A percentile compares a stretch with the other conserved stretches of the same genome.
These are phyloP conservation scores for Folsomia manolachei DNA, from an alignment of 2,888 invertebrate genomes.

Conservation along the genomic window DNA sequence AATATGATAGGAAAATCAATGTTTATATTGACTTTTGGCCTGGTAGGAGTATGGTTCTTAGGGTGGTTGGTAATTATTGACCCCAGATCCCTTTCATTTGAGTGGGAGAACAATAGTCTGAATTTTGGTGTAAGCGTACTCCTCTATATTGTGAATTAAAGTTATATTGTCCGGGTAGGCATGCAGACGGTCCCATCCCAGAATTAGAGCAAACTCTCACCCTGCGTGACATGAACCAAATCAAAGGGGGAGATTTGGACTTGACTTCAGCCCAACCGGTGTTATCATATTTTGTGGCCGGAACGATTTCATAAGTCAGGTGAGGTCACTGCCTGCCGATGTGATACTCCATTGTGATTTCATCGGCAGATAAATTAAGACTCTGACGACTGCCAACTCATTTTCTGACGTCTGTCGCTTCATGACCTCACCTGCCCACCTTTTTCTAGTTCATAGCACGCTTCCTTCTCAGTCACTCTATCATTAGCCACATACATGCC, in stretches of 20 bases:
- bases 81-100: neutral
- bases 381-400: neutral
- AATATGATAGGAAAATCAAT: slow-evolving; percentile 1
- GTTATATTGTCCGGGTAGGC: no score
- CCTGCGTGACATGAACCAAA: neutral
- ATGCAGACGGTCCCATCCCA: neutral
- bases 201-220: neutral
- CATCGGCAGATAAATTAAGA: neutral
- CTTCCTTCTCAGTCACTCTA: neutral
- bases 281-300: neutral
- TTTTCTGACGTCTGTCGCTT: neutral
- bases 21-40: neutral
- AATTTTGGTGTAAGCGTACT: neutral
- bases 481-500: no score
- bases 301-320: neutral
- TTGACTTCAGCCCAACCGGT: neutral
- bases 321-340: neutral
- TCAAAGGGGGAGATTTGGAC: neutral
- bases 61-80: slow-evolving; percentile 3
- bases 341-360: neutral
- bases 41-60: neutral
- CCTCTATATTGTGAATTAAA: no score
- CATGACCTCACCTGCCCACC: slow-evolving; percentile 14
- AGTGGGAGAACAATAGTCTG: neutral
- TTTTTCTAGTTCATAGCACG: slow-evolving; percentile 4